Base-by-base conservation (phyloP, 2,888 invertebrate genomes). In the Eurytoma adleriae region DNA sequence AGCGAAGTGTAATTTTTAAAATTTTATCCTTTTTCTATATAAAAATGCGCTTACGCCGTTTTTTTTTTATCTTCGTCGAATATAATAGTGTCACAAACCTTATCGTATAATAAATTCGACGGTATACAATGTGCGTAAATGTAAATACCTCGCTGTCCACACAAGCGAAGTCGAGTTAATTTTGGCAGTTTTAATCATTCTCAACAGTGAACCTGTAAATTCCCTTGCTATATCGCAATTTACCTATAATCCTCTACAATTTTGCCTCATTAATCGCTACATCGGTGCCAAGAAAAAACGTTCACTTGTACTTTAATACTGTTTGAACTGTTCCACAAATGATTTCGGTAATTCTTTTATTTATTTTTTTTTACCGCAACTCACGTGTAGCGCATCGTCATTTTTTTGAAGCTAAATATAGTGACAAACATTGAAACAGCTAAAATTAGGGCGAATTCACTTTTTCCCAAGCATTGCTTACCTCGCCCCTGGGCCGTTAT, bases 261-360 rank as follows among this genome's bases (percentile, higher is more conserved):
- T 20, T 52, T 24, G 30, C 12, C 48, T n/a, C 24, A 56, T 40
- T 24, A 61, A 48, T 56, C 27, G 57, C 59, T 69, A 40, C 16
- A 5, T n/a, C 40, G 57, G 14, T 62, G 54, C 52, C 40, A 18
- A 52, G 62, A 77, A 64, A 64, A 77, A 75, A 40, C 50, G 67
- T 74, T 24, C 20, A 77, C 69, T 70, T 69, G 76, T 62, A 70
- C 50, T 64, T 40, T 77, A 77, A 77, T 77, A 77, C 77, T 77
- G 77, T 20, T 77, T 40, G 20, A 69, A 68, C 40, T 40, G 40
- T 40, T 40, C 40, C 40, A 40, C 40, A 40, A 40, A 40, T 40
- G 40, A 40, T 40, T 40, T 40, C 40, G 40, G 4, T 40, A 40
- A 7, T 40, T 40, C 7, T 61, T 20, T n/a, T 7, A 5, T 61